A percentile compares a stretch with the other conserved stretches of the same genome.
These are phyloP conservation scores for Capreolus pygargus DNA, from an alignment of 2,113 vertebrate species.

Conservation along the genomic window DNA sequence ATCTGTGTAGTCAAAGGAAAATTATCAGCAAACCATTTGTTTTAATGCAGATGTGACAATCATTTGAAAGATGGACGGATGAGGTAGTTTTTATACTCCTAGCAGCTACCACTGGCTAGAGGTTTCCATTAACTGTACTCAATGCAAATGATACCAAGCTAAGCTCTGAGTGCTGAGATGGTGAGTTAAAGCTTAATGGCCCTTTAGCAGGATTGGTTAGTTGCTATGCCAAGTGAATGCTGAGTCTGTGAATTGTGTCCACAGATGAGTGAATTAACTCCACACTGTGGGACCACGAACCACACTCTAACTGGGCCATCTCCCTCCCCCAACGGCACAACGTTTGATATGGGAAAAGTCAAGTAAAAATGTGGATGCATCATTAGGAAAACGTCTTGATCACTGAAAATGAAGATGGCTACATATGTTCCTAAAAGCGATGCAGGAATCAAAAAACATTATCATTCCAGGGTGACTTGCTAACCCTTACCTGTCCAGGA, in stretches of 20 bases:
- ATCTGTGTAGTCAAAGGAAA: neutral
- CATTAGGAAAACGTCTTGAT: neutral
- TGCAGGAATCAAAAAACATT: neutral
- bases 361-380: neutral
- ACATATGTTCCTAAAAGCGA: neutral
- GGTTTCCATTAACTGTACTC: neutral
- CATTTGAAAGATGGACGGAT: neutral
- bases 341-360: neutral
- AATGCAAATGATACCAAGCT: constrained; percentile 4
- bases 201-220: neutral
- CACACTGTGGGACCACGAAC: neutral
- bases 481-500: constrained; percentile 79
- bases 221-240: neutral
- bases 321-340: neutral
- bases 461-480: neutral
- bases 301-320: neutral
- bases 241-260: neutral
- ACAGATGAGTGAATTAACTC: neutral
- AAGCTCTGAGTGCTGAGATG: neutral
- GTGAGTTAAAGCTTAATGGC: neutral
- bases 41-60: constrained; percentile 36
- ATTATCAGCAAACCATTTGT: neutral
- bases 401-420: neutral
- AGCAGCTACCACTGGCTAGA: neutral
- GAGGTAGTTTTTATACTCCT: neutral